A percentile compares a stretch with the other conserved stretches of the same genome.
Conservation (phyloP, 1,140 invertebrate genomes). For the Scaptomyza montana region DNA sequence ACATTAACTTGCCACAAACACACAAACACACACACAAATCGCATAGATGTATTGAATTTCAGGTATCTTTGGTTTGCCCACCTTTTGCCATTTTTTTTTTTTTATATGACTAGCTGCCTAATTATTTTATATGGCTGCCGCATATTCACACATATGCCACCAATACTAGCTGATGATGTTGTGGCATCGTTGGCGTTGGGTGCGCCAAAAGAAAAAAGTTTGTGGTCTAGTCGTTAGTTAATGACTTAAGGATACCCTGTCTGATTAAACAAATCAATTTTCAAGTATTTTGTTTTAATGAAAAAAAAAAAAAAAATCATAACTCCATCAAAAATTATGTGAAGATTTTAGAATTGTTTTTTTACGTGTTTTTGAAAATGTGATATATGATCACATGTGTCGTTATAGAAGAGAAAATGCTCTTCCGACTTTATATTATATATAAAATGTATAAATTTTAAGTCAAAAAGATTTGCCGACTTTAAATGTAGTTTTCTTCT, state of each 20-base stretch:
- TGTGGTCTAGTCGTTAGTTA: background rate
- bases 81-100: constrained; percentile 32
- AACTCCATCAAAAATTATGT: too few species aligned
- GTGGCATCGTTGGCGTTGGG: constrained; percentile 56
- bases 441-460: too few species aligned
- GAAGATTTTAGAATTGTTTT: too few species aligned
- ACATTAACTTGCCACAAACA: constrained; percentile 53
- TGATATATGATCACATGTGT: too few species aligned
- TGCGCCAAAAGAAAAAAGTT: constrained; percentile 26
- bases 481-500: too few species aligned
- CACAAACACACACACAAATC: constrained; percentile 3
- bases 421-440: too few species aligned
- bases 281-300: too few species aligned
- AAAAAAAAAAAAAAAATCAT: too few species aligned
- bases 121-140: constrained; percentile 71
- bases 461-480: too few species aligned
- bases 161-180: constrained; percentile 8
- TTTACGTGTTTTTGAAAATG: too few species aligned
- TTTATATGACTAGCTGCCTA: constrained; percentile 63
- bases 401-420: too few species aligned
- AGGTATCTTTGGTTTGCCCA: constrained; percentile 8
- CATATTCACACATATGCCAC: constrained; percentile 32
- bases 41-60: background rate
- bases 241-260: background rate
- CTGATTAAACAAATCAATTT: too few species aligned